These are phyloP conservation scores for Onychostoma macrolepis DNA, from an alignment of 2,113 vertebrate genomes.

Conservation along the genomic window DNA sequence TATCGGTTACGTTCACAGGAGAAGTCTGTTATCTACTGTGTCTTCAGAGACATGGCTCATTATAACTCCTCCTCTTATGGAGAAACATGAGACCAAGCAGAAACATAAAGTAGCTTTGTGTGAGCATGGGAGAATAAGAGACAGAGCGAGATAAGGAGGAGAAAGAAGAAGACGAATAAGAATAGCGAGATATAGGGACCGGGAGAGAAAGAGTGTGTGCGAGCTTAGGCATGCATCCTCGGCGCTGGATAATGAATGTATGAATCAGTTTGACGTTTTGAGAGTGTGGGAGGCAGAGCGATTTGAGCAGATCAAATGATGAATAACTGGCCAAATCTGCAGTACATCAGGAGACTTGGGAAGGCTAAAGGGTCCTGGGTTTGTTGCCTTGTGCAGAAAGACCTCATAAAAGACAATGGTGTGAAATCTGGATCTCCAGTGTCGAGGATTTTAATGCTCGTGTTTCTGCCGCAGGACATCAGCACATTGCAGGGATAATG, in stretches of 20 bases:
- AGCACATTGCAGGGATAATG: conserved; percentile 21
- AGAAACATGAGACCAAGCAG: conserved; percentile 26
- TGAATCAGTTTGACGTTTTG: conserved; percentile 49
- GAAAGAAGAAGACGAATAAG: conserved; percentile 28
- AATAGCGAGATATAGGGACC: conserved; percentile 40
- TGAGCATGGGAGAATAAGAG: background rate
- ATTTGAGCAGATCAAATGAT: conserved; percentile 56
- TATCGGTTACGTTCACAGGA: background rate
- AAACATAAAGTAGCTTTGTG: conserved; percentile 24
- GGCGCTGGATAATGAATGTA: conserved; percentile 44
- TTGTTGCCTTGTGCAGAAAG: conserved; percentile 36
- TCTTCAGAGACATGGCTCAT: conserved; percentile 29
- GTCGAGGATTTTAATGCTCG: conserved; percentile 39
- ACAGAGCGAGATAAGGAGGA: conserved; percentile 1
- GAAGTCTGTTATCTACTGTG: conserved; percentile 19
- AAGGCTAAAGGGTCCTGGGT: conserved; percentile 42
- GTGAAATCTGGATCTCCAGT: conserved; percentile 47
- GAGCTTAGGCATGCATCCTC: conserved; percentile 37
- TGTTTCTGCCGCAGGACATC: conserved; percentile 32
- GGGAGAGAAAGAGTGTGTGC: conserved; percentile 33
- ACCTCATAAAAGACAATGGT: conserved; percentile 48
- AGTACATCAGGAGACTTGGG: conserved; percentile 46
- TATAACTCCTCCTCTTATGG: conserved; percentile 27
- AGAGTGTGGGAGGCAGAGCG: conserved; percentile 45
- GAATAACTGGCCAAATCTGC: conserved; percentile 51